These are phyloP conservation scores for Euleptes europaea DNA, from an alignment of 2,113 vertebrate species.

Conservation along the genomic window DNA sequence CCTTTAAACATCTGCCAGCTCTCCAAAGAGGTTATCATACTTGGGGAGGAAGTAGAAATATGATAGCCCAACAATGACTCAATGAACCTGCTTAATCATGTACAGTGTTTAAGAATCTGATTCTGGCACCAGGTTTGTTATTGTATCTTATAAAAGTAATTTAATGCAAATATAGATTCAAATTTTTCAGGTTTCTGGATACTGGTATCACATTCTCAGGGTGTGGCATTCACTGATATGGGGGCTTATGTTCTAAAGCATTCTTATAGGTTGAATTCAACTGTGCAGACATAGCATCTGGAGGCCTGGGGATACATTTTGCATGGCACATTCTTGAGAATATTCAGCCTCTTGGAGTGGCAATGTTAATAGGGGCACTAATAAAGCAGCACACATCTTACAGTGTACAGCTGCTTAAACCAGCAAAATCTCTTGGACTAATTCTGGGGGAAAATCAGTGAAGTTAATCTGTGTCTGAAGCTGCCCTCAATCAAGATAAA, in stretches of 20 bases:
- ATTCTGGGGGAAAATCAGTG: neutral
- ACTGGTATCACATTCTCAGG: neutral
- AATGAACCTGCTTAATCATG: neutral
- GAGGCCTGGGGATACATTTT: neutral
- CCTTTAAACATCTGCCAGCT: constrained; percentile 5
- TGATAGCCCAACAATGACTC: constrained; percentile 2
- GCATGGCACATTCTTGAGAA: too few relatives aligned
- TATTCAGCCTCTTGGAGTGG: neutral
- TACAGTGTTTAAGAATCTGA: constrained; percentile 4
- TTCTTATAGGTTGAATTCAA: neutral
- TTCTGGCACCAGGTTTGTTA: constrained; percentile 37
- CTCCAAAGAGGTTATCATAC: neutral
- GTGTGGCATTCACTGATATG: neutral
- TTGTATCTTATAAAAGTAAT: constrained; percentile 1
- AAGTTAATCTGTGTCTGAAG: neutral
- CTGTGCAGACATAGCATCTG: neutral
- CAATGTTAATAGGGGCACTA: neutral
- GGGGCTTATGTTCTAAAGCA: neutral
- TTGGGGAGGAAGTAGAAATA: neutral
- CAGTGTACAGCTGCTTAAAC: too few relatives aligned
- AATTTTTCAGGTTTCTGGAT: neutral
- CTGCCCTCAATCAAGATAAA: neutral
- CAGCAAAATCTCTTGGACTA: neutral
- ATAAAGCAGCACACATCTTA: too few relatives aligned
- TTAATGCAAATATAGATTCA: constrained; percentile 9